Percentiles rank a stretch among this genome's conserved stretches.
Evolutionary conservation across 1,140 invertebrate genomes (phyloP).

Genomic region (Nasonia giraulti): DNA sequence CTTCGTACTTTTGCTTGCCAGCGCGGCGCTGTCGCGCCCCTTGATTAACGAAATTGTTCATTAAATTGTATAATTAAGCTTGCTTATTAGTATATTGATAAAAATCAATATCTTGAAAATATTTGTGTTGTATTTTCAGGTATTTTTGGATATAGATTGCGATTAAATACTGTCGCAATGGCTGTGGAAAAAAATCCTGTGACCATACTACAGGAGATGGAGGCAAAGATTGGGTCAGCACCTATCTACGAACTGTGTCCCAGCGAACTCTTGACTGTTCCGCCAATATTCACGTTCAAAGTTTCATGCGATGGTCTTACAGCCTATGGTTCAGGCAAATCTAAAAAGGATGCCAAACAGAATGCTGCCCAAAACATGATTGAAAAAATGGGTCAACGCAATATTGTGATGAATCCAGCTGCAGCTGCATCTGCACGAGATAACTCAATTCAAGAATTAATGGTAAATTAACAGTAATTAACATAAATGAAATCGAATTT

Average conservation of each 20-base stretch:
- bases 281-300: not conserved
- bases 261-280: not conserved
- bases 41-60: too few relatives aligned
- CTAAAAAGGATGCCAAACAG: not conserved
- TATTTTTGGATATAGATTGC: not conserved
- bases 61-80: too few relatives aligned
- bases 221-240: not conserved
- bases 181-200: not conserved
- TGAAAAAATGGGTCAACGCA: not conserved
- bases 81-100: too few relatives aligned
- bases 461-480: not conserved
- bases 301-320: not conserved
- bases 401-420: not conserved
- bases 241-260: not conserved
- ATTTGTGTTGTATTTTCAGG: not conserved
- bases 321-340: not conserved
- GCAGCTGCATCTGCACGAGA: not conserved
- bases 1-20: too few relatives aligned
- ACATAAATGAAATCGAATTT: not conserved
- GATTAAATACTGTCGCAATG: not conserved
- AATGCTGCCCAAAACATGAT: not conserved
- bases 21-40: too few relatives aligned
- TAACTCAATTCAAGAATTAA: not conserved
- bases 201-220: not conserved
- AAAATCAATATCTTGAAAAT: too few relatives aligned